These are phyloP conservation scores for Zingel zingel DNA, from an alignment of 2,113 vertebrate genomes.

Conservation along the genomic window DNA sequence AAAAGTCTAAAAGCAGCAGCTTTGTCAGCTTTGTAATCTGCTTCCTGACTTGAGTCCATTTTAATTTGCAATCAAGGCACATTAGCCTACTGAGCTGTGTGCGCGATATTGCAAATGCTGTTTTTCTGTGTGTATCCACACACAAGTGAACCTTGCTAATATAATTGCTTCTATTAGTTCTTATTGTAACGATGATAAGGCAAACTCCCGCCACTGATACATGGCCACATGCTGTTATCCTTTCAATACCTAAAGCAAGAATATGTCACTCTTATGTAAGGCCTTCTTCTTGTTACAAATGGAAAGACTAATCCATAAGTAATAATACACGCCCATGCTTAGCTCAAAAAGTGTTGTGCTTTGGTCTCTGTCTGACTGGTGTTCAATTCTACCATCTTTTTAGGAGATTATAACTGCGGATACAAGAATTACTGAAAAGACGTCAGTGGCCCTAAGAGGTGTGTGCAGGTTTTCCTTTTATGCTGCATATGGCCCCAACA, in stretches of 20 bases:
- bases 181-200: slow-evolving; percentile 43
- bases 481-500: no score
- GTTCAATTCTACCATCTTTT: not conserved
- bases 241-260: not conserved
- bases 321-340: not conserved
- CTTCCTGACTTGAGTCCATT: slow-evolving; percentile 52
- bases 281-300: not conserved
- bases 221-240: not conserved
- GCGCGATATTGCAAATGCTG: slow-evolving; percentile 28
- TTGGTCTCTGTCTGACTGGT: not conserved
- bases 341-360: not conserved
- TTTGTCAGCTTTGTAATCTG: slow-evolving; percentile 66
- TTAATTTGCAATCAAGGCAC: slow-evolving; percentile 65
- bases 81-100: slow-evolving; percentile 19
- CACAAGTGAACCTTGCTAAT: slow-evolving; percentile 12
- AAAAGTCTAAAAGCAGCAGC: slow-evolving; percentile 57
- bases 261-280: slow-evolving; percentile 1
- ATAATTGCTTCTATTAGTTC: slow-evolving; percentile 15
- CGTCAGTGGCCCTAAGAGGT: not conserved
- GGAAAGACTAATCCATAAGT: not conserved
- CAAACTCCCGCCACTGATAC: not conserved
- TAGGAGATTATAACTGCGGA: not conserved
- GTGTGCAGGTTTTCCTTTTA: not conserved
- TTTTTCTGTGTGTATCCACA: slow-evolving; percentile 12
- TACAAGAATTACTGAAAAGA: not conserved